Conservation (phyloP, 2,797 vertebrate genomes). For the Eremophila alpestris region DNA sequence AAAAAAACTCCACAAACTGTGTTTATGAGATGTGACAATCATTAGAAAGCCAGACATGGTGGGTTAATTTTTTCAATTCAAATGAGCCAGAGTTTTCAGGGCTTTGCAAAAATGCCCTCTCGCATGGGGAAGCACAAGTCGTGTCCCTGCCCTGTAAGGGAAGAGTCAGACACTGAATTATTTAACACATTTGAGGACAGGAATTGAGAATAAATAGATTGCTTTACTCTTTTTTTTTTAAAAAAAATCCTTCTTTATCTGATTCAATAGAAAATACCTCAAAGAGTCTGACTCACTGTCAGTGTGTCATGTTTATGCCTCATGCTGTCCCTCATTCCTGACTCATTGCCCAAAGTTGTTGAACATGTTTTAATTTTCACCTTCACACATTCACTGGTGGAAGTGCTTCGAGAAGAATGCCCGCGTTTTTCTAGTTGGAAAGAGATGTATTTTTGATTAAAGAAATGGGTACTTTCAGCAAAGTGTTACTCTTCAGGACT, state of each 20-base stretch:
- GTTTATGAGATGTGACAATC: not conserved
- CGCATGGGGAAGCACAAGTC: rapidly evolving
- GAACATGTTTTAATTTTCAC: not conserved
- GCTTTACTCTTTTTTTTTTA: not conserved
- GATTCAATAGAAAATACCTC: not conserved
- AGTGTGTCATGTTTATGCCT: not conserved
- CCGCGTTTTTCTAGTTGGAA: not conserved
- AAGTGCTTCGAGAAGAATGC: not conserved
- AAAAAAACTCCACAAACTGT: not conserved
- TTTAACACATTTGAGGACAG: not conserved
- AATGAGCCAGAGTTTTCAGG: not conserved
- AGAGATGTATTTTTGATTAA: not conserved
- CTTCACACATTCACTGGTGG: not conserved
- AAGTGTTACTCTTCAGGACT: not conserved
- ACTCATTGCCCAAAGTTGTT: not conserved
- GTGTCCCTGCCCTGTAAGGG: not conserved
- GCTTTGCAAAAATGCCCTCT: not conserved
- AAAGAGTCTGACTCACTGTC: not conserved
- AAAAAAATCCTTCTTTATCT: not conserved
- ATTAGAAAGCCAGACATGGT: rapidly evolving
- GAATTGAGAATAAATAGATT: not conserved
- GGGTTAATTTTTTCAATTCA: not conserved
- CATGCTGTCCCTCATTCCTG: not conserved
- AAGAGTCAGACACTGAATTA: not conserved
- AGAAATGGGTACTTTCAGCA: not conserved